Evolutionary conservation across 2,888 invertebrate genomes (phyloP).

Genomic region (Pollenia griseotomentosa): DNA sequence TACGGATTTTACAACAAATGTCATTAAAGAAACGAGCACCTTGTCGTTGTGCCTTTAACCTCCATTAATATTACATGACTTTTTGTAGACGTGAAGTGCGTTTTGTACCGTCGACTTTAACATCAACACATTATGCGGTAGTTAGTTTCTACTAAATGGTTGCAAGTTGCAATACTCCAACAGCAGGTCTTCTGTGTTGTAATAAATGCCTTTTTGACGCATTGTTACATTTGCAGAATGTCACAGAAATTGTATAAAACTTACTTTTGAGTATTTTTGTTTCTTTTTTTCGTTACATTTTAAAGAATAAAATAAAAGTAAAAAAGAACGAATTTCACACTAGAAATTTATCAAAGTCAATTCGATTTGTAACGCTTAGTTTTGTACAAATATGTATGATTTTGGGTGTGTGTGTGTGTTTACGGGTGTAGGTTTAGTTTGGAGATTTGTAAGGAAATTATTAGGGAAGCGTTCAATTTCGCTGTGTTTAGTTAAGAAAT

Average conservation of each 20-base stretch:
- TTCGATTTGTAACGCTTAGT: constrained; percentile 73
- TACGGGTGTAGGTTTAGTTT: not conserved
- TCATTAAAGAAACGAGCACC: constrained; percentile 8
- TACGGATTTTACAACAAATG: constrained; percentile 28
- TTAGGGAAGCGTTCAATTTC: not conserved
- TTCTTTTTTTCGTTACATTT: constrained; percentile 1
- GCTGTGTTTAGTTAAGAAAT: too few species aligned
- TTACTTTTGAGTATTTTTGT: not conserved
- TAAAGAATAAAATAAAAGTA: not conserved
- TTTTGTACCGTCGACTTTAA: constrained; percentile 34
- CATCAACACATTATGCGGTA: constrained; percentile 55
- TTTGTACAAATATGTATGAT: constrained; percentile 12
- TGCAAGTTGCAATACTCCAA: constrained; percentile 28
- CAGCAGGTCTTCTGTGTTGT: not conserved
- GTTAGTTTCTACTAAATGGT: constrained; percentile 50
- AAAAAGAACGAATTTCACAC: constrained; percentile 74
- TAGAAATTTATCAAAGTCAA: constrained; percentile 74
- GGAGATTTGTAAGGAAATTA: not conserved
- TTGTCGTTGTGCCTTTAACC: not conserved
- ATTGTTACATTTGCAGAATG: constrained; percentile 30
- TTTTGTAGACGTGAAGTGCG: not conserved
- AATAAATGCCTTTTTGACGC: constrained; percentile 35
- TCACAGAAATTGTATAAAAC: constrained; percentile 5
- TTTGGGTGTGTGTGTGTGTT: not conserved
- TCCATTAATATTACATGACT: constrained; percentile 46